phyloP scores from a whole-genome alignment of 2,797 vertebrate genomes.

The Mormyrops boulengeri region DNA sequence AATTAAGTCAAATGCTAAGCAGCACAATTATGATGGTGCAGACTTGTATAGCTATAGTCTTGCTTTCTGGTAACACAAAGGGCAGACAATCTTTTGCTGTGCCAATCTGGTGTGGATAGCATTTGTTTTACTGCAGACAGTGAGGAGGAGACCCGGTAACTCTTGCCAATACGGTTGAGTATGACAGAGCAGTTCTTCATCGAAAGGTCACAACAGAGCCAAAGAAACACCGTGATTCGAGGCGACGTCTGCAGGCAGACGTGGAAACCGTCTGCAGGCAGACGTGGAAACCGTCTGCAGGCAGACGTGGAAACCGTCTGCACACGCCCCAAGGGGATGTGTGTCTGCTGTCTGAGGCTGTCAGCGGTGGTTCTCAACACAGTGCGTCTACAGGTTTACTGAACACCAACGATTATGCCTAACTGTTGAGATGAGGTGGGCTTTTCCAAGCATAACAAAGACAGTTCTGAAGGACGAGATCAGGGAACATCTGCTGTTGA shows the following conservation, averaged over 20 bases:
- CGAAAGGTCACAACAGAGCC: neutral
- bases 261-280: neutral
- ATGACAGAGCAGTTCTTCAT: neutral
- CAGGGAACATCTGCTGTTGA: slow-evolving; percentile 48
- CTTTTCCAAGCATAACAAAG: slow-evolving; percentile 3
- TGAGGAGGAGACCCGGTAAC: neutral
- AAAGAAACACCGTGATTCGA: neutral
- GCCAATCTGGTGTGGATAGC: neutral
- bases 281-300: neutral
- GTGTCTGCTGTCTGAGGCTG: neutral
- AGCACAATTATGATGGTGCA: neutral
- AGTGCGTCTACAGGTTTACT: neutral
- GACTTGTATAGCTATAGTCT: neutral
- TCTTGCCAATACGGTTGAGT: neutral
- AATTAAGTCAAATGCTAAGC: neutral
- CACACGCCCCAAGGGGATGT: neutral
- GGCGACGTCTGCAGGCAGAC: neutral
- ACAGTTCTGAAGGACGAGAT: neutral
- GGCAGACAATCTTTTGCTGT: neutral
- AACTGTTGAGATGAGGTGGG: neutral
- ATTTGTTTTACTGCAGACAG: neutral
- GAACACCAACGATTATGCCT: neutral
- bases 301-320: neutral
- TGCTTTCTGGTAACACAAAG: neutral
- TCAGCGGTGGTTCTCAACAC: neutral